Evolutionary conservation across 2,888 invertebrate species (phyloP).

Genomic region (Lymantria dispar): DNA sequence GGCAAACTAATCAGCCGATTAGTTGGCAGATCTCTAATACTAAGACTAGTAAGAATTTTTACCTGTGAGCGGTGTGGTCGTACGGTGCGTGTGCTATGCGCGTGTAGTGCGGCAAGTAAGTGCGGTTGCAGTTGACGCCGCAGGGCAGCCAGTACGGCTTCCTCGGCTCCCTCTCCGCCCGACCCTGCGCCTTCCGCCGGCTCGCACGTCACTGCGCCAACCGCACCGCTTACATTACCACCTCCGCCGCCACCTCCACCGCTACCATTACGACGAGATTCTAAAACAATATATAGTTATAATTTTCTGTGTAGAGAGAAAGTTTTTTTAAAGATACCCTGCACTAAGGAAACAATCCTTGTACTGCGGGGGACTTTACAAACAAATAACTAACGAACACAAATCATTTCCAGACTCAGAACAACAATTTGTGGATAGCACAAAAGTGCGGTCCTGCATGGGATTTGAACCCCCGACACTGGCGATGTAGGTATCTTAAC

Average conservation of each 20-base stretch:
- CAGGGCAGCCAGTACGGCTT: constrained; percentile 87
- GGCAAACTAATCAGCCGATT: too few relatives aligned
- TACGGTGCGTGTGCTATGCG: constrained; percentile 59
- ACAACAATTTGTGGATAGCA: too few relatives aligned
- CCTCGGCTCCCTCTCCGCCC: constrained; percentile 63
- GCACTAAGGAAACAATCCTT: too few relatives aligned
- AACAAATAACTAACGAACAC: too few relatives aligned
- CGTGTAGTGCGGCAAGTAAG: constrained; percentile 71
- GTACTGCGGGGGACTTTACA: too few relatives aligned
- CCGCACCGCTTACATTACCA: constrained; percentile 26
- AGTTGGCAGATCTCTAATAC: too few relatives aligned
- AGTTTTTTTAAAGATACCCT: too few relatives aligned
- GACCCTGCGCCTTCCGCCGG: constrained; percentile 9
- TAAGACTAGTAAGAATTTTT: neutral
- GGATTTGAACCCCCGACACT: too few relatives aligned
- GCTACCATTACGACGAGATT: constrained; percentile 56
- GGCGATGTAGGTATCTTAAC: too few relatives aligned
- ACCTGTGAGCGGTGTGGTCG: constrained; percentile 39
- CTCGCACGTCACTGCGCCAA: constrained; percentile 12
- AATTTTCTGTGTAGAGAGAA: too few relatives aligned
- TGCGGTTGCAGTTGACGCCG: constrained; percentile 88
- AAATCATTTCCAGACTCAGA: too few relatives aligned
- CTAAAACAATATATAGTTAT: constrained; percentile 35
- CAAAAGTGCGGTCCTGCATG: too few relatives aligned
- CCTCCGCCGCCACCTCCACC: constrained; percentile 34